These are phyloP conservation scores for Drosophila albomicans DNA, from an alignment of 1,140 invertebrate genomes.

Conservation along the genomic window DNA sequence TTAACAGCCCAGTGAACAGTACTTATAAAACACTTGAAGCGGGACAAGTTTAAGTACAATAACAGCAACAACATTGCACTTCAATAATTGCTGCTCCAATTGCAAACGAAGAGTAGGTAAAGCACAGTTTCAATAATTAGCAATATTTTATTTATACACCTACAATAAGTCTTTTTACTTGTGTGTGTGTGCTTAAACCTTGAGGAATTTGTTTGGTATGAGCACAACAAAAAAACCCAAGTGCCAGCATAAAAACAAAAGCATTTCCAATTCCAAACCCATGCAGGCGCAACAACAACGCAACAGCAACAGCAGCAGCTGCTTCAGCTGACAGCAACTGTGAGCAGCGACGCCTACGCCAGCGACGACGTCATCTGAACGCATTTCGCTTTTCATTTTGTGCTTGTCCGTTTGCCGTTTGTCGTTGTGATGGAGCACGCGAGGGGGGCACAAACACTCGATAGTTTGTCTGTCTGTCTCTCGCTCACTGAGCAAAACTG, in stretches of 20 bases:
- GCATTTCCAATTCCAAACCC: conserved; percentile 57
- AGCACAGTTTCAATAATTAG: conserved; percentile 52
- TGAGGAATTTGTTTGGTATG: conserved; percentile 56
- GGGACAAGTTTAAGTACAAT: conserved; percentile 15
- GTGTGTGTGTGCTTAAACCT: conserved; percentile 53
- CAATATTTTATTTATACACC: conserved; percentile 25
- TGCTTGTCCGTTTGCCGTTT: conserved; percentile 21
- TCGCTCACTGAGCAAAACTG: conserved; percentile 39
- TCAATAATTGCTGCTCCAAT: conserved; percentile 41
- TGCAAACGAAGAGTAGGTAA: conserved; percentile 57
- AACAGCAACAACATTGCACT: conserved; percentile 1
- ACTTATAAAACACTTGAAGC: conserved; percentile 42
- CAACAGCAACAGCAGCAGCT: not conserved
- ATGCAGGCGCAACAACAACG: conserved; percentile 56
- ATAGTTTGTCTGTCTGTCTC: conserved; percentile 46
- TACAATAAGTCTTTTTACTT: conserved; percentile 16
- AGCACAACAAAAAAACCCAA: not conserved
- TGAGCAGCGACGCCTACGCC: conserved; percentile 30
- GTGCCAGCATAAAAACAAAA: conserved; percentile 48
- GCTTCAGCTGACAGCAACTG: conserved; percentile 2
- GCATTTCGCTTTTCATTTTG: conserved; percentile 76
- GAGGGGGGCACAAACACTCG: conserved; percentile 14
- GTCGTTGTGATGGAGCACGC: conserved; percentile 1
- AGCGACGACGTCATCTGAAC: conserved; percentile 61
- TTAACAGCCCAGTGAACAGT: conserved; percentile 44